Conservation (phyloP, 2,888 invertebrate genomes). For the Bedellia somnulentella region DNA sequence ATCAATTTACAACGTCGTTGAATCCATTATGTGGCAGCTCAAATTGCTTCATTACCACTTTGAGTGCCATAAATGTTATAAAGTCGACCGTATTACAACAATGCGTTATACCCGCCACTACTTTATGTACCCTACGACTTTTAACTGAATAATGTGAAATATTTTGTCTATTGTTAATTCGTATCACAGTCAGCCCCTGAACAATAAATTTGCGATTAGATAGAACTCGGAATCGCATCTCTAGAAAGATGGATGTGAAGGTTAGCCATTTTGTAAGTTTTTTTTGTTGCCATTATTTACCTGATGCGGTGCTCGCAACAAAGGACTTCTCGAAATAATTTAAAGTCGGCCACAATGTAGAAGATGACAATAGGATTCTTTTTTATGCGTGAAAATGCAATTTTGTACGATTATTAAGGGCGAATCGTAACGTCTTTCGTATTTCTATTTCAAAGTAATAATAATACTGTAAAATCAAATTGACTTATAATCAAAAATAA, state of each 20-base stretch:
- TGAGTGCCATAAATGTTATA: conserved; percentile 31
- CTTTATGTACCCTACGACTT: too few relatives aligned
- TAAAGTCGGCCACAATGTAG: conserved; percentile 45
- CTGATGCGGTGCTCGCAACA: conserved; percentile 34
- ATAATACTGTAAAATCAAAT: too few relatives aligned
- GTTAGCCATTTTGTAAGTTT: conserved; percentile 32
- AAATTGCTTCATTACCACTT: conserved; percentile 53
- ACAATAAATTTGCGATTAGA: conserved; percentile 58
- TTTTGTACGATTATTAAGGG: conserved; percentile 38
- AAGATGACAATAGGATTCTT: conserved; percentile 20
- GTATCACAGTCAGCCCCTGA: conserved; percentile 36
- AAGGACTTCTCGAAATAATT: conserved; percentile 30
- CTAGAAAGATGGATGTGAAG: conserved; percentile 33
- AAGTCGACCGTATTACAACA: conserved; percentile 15
- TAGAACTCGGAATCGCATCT: conserved; percentile 37
- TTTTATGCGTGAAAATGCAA: conserved; percentile 38
- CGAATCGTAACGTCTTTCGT: too few relatives aligned
- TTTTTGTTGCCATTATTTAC: conserved; percentile 31
- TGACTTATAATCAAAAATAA: too few relatives aligned
- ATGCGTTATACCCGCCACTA: conserved; percentile 16
- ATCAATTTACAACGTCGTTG: conserved; percentile 43
- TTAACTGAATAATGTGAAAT: too few relatives aligned
- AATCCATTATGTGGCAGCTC: conserved; percentile 35
- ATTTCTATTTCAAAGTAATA: too few relatives aligned
- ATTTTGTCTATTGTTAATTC: conserved; percentile 51